Evolutionary conservation across 2,113 vertebrate genomes (phyloP).

Genomic region (Hepsetus odoe): DNA sequence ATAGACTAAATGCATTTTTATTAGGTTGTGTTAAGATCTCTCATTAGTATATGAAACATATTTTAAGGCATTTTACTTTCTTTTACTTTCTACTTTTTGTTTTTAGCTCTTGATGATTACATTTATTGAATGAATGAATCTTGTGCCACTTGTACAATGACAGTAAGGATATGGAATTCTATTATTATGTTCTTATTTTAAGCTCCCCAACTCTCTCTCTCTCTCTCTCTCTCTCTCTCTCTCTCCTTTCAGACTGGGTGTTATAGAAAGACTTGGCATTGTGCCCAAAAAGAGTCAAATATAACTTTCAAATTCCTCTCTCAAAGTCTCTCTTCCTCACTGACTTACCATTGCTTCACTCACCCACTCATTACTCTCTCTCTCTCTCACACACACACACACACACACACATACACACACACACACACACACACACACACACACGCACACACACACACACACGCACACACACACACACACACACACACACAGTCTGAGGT

Average conservation of each 20-base stretch:
- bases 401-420: conserved; percentile 18
- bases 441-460: no score
- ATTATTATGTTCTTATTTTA: conserved; percentile 30
- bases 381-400: conserved; percentile 18
- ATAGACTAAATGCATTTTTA: no score
- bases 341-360: conserved; percentile 33
- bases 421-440: conserved; percentile 28
- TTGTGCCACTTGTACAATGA: no score
- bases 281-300: conserved; percentile 65
- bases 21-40: no score
- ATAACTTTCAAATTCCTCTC: conserved; percentile 69
- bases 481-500: conserved; percentile 26
- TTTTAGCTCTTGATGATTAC: no score
- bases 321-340: conserved; percentile 38
- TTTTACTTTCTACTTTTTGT: no score
- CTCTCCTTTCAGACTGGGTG: conserved; percentile 50
- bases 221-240: conserved; percentile 35
- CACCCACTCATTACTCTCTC: no score
- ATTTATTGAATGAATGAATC: no score
- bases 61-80: no score
- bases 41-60: no score
- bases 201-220: conserved; percentile 41
- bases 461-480: conserved; percentile 20
- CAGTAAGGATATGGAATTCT: no score
- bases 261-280: conserved; percentile 64